Conservation (phyloP, 2,113 vertebrate species). For the Tringa solitaria region DNA sequence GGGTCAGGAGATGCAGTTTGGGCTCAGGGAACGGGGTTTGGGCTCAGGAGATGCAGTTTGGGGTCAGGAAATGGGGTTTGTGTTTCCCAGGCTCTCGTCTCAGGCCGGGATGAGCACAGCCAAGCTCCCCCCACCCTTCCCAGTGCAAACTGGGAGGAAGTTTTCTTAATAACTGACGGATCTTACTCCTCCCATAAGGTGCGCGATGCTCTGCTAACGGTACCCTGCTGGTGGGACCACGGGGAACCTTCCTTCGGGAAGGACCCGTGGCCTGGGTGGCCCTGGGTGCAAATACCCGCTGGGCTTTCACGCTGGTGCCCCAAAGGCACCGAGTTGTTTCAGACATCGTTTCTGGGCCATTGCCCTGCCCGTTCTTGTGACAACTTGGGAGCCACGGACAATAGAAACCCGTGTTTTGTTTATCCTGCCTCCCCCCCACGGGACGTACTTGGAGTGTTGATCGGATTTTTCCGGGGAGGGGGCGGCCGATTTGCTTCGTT, state of each 20-base stretch:
- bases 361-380: fast-evolving
- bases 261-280: too few relatives aligned
- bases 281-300: not conserved
- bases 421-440: not conserved
- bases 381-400: fast-evolving
- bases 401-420: not conserved
- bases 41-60: too few relatives aligned
- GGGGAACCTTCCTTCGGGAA: not conserved
- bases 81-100: too few relatives aligned
- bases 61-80: too few relatives aligned
- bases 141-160: not conserved
- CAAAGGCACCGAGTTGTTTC: not conserved
- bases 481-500: too few relatives aligned
- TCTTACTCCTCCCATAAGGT: not conserved
- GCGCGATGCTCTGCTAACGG: not conserved
- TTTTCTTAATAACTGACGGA: too few relatives aligned
- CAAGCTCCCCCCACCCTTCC: not conserved
- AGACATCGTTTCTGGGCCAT: not conserved
- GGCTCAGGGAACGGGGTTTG: too few relatives aligned
- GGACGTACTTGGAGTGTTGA: not conserved
- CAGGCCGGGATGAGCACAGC: not conserved
- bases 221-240: fast-evolving
- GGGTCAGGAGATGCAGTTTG: too few relatives aligned
- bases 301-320: not conserved
- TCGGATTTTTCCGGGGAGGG: not conserved